A percentile compares a stretch with the other conserved stretches of the same genome.
Conservation (phyloP, 2,888 invertebrate species). For the Cryptocheilus praepositus region DNA sequence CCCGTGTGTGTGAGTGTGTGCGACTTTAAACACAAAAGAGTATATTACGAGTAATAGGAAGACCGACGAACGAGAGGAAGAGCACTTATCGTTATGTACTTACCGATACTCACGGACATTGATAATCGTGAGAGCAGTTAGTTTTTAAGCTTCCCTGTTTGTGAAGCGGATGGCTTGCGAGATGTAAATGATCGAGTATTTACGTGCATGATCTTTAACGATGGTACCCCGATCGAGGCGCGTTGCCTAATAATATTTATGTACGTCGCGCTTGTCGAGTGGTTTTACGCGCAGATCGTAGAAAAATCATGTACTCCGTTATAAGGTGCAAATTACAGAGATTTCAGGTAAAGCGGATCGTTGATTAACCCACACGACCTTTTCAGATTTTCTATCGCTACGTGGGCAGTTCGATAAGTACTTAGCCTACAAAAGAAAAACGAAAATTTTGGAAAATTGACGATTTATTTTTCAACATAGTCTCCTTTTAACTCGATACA, state of each 20-base stretch:
- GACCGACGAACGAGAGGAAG: slow-evolving; percentile 30
- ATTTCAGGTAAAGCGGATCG: slow-evolving; percentile 62
- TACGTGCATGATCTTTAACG: too few relatives aligned
- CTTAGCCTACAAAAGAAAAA: too few relatives aligned
- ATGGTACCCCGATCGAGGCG: too few relatives aligned
- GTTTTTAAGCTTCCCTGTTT: slow-evolving; percentile 27
- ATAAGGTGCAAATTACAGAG: slow-evolving; percentile 55
- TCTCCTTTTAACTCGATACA: too few relatives aligned
- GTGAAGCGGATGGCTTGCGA: slow-evolving; percentile 3
- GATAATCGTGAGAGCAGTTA: slow-evolving; percentile 55
- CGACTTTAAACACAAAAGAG: background rate
- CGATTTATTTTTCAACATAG: too few relatives aligned
- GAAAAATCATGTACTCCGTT: slow-evolving; percentile 53
- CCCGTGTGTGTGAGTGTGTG: background rate
- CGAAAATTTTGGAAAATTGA: too few relatives aligned
- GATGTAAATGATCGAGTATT: too few relatives aligned
- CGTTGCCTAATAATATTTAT: slow-evolving; percentile 3
- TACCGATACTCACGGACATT: slow-evolving; percentile 56
- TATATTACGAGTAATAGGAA: slow-evolving; percentile 6
- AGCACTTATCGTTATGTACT: slow-evolving; percentile 49
- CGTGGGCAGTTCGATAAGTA: too few relatives aligned
- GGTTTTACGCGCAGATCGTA: slow-evolving; percentile 29
- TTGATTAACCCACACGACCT: slow-evolving; percentile 26
- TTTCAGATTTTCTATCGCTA: too few relatives aligned
- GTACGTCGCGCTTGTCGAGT: background rate